phyloP scores from a whole-genome alignment of 2,888 invertebrate species.

The Drosophila robusta region DNA sequence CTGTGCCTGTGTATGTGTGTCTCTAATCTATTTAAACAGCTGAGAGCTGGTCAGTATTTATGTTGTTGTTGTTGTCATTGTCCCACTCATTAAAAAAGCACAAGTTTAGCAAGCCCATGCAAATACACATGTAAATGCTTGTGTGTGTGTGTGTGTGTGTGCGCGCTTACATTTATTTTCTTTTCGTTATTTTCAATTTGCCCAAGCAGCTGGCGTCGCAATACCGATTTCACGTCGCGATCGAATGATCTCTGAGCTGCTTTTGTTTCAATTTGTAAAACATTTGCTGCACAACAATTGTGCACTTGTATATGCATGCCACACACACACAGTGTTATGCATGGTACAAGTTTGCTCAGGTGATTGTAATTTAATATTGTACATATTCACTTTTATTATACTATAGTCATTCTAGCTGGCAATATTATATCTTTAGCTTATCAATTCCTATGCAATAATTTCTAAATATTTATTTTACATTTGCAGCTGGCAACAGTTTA shows the following conservation, averaged over 20 bases:
- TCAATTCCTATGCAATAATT: too few species aligned
- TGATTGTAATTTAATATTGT: background rate
- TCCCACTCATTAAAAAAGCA: background rate
- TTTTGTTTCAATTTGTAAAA: constrained; percentile 2
- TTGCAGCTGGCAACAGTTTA: too few species aligned
- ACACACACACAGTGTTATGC: background rate
- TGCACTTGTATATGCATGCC: background rate
- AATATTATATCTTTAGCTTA: too few species aligned
- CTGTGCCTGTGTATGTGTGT: constrained; percentile 1
- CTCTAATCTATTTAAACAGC: constrained; percentile 33
- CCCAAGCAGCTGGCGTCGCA: constrained; percentile 21
- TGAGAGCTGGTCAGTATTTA: constrained; percentile 23
- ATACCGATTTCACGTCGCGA: constrained; percentile 14
- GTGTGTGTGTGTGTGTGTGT: constrained; percentile 2
- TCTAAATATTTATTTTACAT: too few species aligned
- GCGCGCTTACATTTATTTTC: constrained; percentile 3
- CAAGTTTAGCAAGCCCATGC: background rate
- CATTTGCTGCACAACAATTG: constrained; percentile 1
- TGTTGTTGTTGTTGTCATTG: background rate
- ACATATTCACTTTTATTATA: too few species aligned
- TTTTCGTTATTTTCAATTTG: constrained; percentile 13
- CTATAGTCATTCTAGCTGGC: background rate
- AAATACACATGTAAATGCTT: background rate
- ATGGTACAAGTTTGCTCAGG: background rate
- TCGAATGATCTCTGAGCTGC: constrained; percentile 24